These are phyloP conservation scores for Hoplias malabaricus DNA, from an alignment of 2,113 vertebrate species.

Conservation along the genomic window DNA sequence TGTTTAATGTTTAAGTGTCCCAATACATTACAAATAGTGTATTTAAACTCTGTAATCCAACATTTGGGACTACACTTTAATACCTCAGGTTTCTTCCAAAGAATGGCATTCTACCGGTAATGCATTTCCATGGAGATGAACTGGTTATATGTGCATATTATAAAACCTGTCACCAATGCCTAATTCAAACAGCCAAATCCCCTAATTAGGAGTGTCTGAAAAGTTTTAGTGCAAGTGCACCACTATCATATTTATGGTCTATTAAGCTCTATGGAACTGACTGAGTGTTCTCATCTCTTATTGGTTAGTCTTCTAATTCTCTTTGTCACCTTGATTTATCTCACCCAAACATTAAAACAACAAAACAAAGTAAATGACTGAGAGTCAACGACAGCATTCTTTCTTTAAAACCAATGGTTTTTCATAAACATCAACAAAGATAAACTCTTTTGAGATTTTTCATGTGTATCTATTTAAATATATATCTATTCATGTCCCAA, in stretches of 20 bases:
- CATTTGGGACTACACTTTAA: too few relatives aligned
- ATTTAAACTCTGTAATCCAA: too few relatives aligned
- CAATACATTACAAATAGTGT: too few relatives aligned
- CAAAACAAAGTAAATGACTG: not conserved
- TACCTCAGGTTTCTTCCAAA: too few relatives aligned
- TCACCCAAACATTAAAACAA: conserved; percentile 65
- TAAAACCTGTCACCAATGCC: not conserved
- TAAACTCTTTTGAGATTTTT: conserved; percentile 53
- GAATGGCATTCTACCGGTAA: too few relatives aligned
- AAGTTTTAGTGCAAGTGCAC: not conserved
- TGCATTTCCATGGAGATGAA: not conserved
- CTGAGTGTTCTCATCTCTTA: not conserved
- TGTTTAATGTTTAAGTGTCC: too few relatives aligned
- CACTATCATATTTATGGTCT: too few relatives aligned
- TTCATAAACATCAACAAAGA: conserved; percentile 29
- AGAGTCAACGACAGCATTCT: conserved; percentile 16
- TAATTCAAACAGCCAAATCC: not conserved
- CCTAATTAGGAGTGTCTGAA: not conserved
- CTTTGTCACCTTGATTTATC: conserved; percentile 50
- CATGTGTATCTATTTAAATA: conserved; percentile 61
- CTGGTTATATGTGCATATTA: not conserved
- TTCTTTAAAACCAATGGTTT: not conserved
- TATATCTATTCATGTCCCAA: conserved; percentile 52
- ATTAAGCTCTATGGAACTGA: not conserved
- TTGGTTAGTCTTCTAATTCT: not conserved